A percentile compares a stretch with the other conserved stretches of the same genome.
These are phyloP conservation scores for Phalacrocorax brasilianus DNA, from an alignment of 2,113 vertebrate species.

Conservation along the genomic window DNA sequence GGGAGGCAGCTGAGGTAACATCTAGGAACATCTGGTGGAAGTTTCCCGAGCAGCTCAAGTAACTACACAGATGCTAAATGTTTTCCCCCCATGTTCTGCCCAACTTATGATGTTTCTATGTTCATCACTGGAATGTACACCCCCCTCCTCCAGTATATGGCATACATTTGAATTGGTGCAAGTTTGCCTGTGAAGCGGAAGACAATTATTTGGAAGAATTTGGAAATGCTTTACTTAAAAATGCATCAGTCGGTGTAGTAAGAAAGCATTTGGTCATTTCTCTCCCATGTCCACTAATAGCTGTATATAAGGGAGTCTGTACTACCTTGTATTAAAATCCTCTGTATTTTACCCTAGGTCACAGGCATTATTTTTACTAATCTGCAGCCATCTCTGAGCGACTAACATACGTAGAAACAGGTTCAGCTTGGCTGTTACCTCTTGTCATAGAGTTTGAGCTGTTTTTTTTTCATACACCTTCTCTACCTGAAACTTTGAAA, in stretches of 20 bases:
- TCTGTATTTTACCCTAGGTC: neutral
- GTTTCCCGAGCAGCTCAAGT: constrained; percentile 24
- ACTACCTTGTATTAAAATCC: neutral
- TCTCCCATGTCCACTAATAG: neutral
- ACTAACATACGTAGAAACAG: neutral
- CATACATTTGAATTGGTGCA: neutral
- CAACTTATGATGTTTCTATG: neutral
- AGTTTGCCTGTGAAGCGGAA: neutral
- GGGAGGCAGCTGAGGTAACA: constrained; percentile 45
- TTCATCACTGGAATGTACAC: neutral
- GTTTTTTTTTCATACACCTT: neutral
- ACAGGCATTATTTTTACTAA: neutral
- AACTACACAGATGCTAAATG: neutral
- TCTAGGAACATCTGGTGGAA: constrained; percentile 45
- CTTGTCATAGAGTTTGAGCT: neutral
- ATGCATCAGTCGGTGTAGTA: neutral
- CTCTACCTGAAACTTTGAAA: neutral
- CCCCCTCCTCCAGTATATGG: neutral
- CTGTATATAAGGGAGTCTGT: neutral
- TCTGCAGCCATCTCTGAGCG: neutral
- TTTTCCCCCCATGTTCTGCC: neutral
- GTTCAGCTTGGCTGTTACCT: neutral
- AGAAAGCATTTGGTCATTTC: neutral
- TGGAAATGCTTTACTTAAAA: neutral
- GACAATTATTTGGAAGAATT: neutral